Evolutionary conservation across 2,888 invertebrate species (phyloP).

Genomic region (Rhabditoides inermis): DNA sequence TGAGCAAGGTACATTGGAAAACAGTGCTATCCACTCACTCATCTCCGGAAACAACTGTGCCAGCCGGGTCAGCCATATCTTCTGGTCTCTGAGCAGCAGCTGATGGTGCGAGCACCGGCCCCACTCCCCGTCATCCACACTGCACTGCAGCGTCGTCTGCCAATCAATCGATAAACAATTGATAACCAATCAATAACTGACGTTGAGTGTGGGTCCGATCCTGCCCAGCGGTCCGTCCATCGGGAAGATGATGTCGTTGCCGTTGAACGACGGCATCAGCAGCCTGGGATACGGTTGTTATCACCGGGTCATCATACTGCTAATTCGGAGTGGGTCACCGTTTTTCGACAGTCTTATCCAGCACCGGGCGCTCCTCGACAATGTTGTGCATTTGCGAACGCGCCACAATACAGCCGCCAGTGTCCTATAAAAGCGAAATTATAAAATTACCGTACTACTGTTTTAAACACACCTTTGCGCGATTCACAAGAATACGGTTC

Average conservation of each 20-base stretch:
- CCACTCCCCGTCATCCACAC: constrained; percentile 17
- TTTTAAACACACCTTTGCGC: no score
- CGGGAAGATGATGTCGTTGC: constrained; percentile 41
- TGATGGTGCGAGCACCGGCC: constrained; percentile 24
- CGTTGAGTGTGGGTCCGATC: constrained; percentile 23
- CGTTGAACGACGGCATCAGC: constrained; percentile 38
- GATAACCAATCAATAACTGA: background rate
- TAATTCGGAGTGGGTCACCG: constrained; percentile 8
- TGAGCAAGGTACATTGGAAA: no score
- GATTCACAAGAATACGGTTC: constrained; percentile 32
- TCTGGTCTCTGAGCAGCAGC: constrained; percentile 2
- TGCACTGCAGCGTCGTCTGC: constrained; percentile 26
- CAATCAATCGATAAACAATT: no score
- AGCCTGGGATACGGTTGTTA: constrained; percentile 13
- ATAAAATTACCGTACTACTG: no score
- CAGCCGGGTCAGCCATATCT: no score
- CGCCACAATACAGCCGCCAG: constrained; percentile 36
- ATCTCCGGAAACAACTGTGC: no score
- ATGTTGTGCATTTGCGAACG: constrained; percentile 33
- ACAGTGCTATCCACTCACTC: no score
- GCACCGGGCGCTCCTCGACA: constrained; percentile 26
- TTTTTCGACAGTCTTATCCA: constrained; percentile 26
- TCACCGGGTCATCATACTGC: background rate
- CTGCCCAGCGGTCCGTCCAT: constrained; percentile 37
- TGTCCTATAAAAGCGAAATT: no score